These are phyloP conservation scores for Nibea coibor DNA, from an alignment of 2,113 vertebrate genomes.

Conservation along the genomic window DNA sequence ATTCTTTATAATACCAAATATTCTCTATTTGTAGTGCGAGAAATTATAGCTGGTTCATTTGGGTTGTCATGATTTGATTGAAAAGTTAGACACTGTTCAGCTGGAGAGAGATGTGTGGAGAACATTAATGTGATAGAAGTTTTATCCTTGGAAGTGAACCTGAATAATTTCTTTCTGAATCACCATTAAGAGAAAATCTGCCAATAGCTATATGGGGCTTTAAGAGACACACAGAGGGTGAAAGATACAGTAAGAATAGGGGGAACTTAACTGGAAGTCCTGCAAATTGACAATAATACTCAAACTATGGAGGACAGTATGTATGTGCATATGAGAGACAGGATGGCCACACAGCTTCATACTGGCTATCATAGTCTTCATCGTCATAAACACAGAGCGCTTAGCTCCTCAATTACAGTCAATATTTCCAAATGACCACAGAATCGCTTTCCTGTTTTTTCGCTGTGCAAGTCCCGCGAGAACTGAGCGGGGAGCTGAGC, in stretches of 20 bases:
- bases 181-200: constrained; percentile 44
- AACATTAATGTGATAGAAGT: constrained; percentile 43
- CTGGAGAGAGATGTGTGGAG: constrained; percentile 67
- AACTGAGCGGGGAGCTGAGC: constrained; percentile 61
- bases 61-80: constrained; percentile 71
- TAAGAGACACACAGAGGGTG: constrained; percentile 70
- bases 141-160: constrained; percentile 58
- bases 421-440: constrained; percentile 70
- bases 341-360: constrained; percentile 73
- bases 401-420: constrained; percentile 63
- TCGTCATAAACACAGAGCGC: constrained; percentile 70
- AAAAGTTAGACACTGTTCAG: constrained; percentile 65
- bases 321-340: constrained; percentile 64
- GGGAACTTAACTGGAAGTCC: constrained; percentile 73
- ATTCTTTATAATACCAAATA: constrained; percentile 87
- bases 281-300: constrained; percentile 77
- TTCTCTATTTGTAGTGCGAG: constrained; percentile 83
- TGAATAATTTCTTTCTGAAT: constrained; percentile 69
- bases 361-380: constrained; percentile 74
- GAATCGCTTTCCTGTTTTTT: constrained; percentile 56
- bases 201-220: constrained; percentile 65
- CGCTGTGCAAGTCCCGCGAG: constrained; percentile 46
- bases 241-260: constrained; percentile 70
- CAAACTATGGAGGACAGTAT: constrained; percentile 71
- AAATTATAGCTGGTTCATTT: constrained; percentile 78